Percentiles rank a stretch among this genome's conserved stretches.
These are phyloP conservation scores for Parnassius orleans DNA, from an alignment of 2,888 invertebrate genomes.

Conservation along the genomic window DNA sequence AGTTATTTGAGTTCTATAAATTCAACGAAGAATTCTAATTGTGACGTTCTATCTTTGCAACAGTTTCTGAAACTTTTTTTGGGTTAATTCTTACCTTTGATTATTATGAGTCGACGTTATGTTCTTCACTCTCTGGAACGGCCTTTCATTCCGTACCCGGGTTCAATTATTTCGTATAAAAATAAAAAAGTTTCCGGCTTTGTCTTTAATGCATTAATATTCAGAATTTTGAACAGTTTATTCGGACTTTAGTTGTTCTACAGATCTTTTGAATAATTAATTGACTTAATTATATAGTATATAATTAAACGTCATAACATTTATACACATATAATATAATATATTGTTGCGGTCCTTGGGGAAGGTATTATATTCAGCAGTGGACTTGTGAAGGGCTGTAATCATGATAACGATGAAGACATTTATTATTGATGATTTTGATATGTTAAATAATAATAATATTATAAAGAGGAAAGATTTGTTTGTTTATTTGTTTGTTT, in stretches of 20 bases:
- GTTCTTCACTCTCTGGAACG: background rate
- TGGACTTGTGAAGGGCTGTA: too few species aligned
- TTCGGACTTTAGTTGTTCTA: background rate
- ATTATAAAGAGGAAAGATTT: too few species aligned
- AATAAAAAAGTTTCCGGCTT: constrained; percentile 19
- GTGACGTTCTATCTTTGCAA: constrained; percentile 15
- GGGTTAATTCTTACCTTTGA: constrained; percentile 24
- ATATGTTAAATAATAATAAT: too few species aligned
- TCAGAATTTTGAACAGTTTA: constrained; percentile 1
- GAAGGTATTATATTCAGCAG: too few species aligned
- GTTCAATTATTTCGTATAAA: constrained; percentile 23
- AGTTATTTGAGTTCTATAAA: constrained; percentile 24
- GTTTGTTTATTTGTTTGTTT: too few species aligned
- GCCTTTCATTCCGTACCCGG: constrained; percentile 5
- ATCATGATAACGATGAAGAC: too few species aligned
- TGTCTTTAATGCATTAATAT: constrained; percentile 15
- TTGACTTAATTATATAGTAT: too few species aligned
- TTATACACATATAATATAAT: too few species aligned
- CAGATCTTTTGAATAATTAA: background rate
- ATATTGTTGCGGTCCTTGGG: too few species aligned
- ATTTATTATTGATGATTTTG: too few species aligned
- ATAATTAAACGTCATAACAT: too few species aligned
- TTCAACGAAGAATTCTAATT: constrained; percentile 24
- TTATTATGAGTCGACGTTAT: constrained; percentile 13
- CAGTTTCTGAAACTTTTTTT: constrained; percentile 17